Evolutionary conservation across 2,797 vertebrate genomes (phyloP).

Genomic region (Nannoperca australis): DNA sequence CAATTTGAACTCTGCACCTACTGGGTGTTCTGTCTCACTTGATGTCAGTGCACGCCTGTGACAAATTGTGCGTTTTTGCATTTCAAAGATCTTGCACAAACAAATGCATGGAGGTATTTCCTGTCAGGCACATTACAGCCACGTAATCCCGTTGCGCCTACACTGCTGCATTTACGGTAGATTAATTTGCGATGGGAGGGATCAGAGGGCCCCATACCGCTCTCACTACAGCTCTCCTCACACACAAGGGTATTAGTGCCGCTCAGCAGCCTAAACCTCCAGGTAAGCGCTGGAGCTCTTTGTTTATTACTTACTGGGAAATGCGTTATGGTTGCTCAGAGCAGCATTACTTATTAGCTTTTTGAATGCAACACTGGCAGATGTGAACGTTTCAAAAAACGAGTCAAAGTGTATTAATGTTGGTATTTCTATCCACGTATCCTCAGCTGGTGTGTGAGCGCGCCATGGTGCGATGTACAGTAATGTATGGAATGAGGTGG

Average conservation of each 20-base stretch:
- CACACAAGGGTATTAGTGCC: conserved; percentile 59
- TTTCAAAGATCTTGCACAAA: neutral
- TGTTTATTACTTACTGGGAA: neutral
- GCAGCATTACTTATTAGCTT: accelerated
- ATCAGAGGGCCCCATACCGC: conserved; percentile 39
- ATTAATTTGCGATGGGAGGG: conserved; percentile 63
- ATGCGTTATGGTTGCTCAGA: neutral
- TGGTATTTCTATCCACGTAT: conserved; percentile 26
- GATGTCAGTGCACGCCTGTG: neutral
- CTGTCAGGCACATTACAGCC: neutral
- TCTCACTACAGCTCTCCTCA: conserved; percentile 51
- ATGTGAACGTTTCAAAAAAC: conserved; percentile 47
- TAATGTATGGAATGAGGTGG: conserved; percentile 2
- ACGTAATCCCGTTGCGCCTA: conserved; percentile 50
- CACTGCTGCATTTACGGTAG: conserved; percentile 71
- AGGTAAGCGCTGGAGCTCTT: conserved; percentile 72
- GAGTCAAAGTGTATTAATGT: conserved; percentile 9
- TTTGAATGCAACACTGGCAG: neutral
- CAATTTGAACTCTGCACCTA: neutral
- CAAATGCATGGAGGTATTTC: neutral
- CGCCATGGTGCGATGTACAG: conserved; percentile 36
- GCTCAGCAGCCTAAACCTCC: conserved; percentile 61
- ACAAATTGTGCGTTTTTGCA: neutral
- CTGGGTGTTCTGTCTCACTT: neutral
- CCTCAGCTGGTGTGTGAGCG: conserved; percentile 9